Evolutionary conservation across 2,797 vertebrate species (phyloP).

Genomic region (Emys orbicularis): DNA sequence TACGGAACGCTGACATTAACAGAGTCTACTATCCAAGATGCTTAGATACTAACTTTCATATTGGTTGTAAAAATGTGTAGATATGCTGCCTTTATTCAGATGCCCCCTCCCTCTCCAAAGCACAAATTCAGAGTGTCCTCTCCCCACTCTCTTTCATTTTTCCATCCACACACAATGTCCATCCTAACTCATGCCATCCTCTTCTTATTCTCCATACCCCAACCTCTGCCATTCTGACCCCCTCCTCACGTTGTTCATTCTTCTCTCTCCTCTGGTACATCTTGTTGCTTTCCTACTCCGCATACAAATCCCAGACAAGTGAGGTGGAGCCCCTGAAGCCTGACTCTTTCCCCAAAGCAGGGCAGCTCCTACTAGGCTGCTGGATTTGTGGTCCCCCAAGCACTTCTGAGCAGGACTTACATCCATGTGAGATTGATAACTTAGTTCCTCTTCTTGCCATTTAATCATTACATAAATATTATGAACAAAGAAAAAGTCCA

Average conservation of each 20-base stretch:
- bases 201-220: background rate
- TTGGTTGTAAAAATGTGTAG: background rate
- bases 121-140: background rate
- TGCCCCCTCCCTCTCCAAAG: background rate
- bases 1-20: background rate
- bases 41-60: background rate
- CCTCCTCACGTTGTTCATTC: background rate
- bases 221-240: accelerated
- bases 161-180: background rate
- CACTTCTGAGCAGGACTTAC: accelerated
- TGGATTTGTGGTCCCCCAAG: background rate
- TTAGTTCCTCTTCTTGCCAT: background rate
- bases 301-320: background rate
- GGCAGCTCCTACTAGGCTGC: background rate
- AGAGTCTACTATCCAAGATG: background rate
- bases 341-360: accelerated
- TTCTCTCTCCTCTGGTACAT: background rate
- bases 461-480: background rate
- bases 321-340: background rate
- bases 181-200: background rate
- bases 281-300: background rate
- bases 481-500: background rate
- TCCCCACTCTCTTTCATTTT: background rate
- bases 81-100: background rate
- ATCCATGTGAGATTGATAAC: background rate